Percentiles rank a stretch among this genome's conserved stretches.
These are phyloP conservation scores for Anoplolepis gracilipes DNA, from an alignment of 1,140 invertebrate species.

Conservation along the genomic window DNA sequence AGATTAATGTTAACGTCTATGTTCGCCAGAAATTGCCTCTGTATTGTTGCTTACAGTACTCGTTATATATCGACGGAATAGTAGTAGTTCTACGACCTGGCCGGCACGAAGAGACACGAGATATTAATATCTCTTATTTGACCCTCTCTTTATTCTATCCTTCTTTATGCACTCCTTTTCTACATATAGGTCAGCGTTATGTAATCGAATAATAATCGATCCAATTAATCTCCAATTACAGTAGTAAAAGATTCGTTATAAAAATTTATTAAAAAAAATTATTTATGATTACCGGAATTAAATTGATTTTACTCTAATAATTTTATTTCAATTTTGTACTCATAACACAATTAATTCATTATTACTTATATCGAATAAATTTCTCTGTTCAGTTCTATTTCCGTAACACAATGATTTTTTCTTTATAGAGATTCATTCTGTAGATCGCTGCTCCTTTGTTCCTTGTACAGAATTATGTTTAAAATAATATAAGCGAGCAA, in stretches of 20 bases:
- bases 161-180: conserved; percentile 33
- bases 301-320: neutral
- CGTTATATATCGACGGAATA: conserved; percentile 10
- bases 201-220: too few relatives aligned
- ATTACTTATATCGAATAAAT: neutral
- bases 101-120: conserved; percentile 12
- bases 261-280: neutral
- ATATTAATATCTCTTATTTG: conserved; percentile 57
- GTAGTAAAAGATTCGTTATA: neutral
- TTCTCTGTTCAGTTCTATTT: neutral
- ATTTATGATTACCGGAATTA: neutral
- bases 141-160: conserved; percentile 29
- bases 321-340: neutral
- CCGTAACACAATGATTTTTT: neutral
- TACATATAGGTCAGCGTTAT: conserved; percentile 37
- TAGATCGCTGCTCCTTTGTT: neutral
- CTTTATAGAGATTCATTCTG: neutral
- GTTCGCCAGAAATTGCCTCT: conserved; percentile 35
- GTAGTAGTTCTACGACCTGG: conserved; percentile 40
- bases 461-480: conserved; percentile 26
- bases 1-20: conserved; percentile 30
- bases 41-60: conserved; percentile 38
- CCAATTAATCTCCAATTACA: conserved; percentile 15
- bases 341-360: neutral
- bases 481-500: conserved; percentile 21